Evolutionary conservation across 2,113 vertebrate genomes (phyloP).

Genomic region (Lycaon pictus): DNA sequence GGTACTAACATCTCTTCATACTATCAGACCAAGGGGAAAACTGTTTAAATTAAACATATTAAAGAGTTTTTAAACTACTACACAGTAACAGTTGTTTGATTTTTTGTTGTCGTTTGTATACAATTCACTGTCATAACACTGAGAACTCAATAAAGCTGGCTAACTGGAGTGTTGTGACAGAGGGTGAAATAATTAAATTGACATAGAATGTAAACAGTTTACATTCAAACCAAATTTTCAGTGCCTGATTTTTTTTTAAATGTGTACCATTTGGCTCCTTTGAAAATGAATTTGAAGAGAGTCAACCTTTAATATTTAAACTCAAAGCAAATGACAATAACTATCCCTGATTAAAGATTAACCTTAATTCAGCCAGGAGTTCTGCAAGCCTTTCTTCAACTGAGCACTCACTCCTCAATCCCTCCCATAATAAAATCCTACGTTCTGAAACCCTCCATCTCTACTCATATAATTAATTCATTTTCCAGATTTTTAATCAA

Average conservation of each 20-base stretch:
- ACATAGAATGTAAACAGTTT: slow-evolving; percentile 40
- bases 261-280: slow-evolving; percentile 9
- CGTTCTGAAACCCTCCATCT: not conserved
- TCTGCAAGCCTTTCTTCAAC: slow-evolving; percentile 37
- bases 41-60: slow-evolving; percentile 45
- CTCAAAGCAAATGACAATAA: slow-evolving; percentile 45
- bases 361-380: slow-evolving; percentile 45
- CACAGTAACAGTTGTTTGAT: not conserved
- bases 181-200: slow-evolving; percentile 52
- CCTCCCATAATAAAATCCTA: slow-evolving; percentile 19
- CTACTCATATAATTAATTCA: slow-evolving; percentile 10
- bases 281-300: slow-evolving; percentile 59
- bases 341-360: slow-evolving; percentile 32
- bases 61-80: slow-evolving; percentile 44
- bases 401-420: not conserved
- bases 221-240: slow-evolving; percentile 61
- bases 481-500: slow-evolving; percentile 52
- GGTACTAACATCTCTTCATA: not conserved
- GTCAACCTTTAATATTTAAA: slow-evolving; percentile 59
- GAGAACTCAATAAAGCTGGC: slow-evolving; percentile 32
- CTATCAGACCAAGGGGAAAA: not conserved
- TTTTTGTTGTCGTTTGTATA: not conserved
- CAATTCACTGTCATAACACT: slow-evolving; percentile 33
- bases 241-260: not conserved
- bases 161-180: slow-evolving; percentile 53